Conservation (phyloP, 2,888 invertebrate species). For the Deilephila porcellus region DNA sequence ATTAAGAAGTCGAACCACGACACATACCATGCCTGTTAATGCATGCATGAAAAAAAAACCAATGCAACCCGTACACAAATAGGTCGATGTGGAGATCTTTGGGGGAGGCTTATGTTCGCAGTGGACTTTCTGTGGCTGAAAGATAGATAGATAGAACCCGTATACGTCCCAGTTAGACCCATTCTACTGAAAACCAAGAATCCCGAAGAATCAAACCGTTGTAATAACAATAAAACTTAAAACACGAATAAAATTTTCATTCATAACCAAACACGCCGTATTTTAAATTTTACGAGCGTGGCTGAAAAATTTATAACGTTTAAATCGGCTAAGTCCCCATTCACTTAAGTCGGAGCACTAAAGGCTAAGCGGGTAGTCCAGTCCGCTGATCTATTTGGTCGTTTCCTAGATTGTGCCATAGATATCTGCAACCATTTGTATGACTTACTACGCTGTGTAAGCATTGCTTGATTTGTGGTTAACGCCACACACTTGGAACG, state of each 20-base stretch:
- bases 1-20: too few relatives aligned
- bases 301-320: conserved; percentile 2
- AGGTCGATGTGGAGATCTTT: too few relatives aligned
- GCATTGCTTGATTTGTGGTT: conserved; percentile 24
- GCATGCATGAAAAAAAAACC: too few relatives aligned
- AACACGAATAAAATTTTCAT: conserved; percentile 19
- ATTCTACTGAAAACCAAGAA: not conserved
- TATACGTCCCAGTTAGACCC: too few relatives aligned
- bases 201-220: not conserved
- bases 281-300: conserved; percentile 27
- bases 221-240: conserved; percentile 17
- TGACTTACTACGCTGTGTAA: conserved; percentile 13
- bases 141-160: too few relatives aligned
- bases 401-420: not conserved
- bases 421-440: conserved; percentile 21
- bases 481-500: conserved; percentile 2
- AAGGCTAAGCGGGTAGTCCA: not conserved
- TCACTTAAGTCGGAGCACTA: conserved; percentile 27
- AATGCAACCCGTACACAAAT: too few relatives aligned
- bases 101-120: too few relatives aligned
- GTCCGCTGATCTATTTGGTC: conserved; percentile 5
- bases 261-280: not conserved
- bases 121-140: too few relatives aligned
- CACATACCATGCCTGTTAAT: too few relatives aligned
- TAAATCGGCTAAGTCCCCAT: conserved; percentile 23